These are phyloP conservation scores for Nymphalis io DNA, from an alignment of 1,140 invertebrate species.

Conservation along the genomic window DNA sequence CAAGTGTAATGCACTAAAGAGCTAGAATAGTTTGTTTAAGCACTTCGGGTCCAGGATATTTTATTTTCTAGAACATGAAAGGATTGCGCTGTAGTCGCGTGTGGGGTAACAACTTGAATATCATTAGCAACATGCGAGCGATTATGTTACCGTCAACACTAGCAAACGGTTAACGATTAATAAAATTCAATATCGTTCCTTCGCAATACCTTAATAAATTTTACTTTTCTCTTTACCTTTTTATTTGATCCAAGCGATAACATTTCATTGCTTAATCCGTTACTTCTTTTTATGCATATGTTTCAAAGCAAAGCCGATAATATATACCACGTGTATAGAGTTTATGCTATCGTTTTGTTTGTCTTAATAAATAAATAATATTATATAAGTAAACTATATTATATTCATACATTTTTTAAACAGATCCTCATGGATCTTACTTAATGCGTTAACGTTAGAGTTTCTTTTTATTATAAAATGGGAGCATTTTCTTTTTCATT, in stretches of 20 bases:
- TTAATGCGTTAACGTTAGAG: no score
- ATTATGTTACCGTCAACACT: constrained; percentile 21
- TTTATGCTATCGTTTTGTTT: no score
- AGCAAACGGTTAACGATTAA: constrained; percentile 4
- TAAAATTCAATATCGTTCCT: background rate
- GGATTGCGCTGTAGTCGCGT: constrained; percentile 11
- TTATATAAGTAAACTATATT: no score
- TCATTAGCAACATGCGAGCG: constrained; percentile 20
- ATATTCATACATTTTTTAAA: no score
- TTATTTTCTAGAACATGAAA: constrained; percentile 4
- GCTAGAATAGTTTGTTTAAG: background rate
- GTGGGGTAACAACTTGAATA: constrained; percentile 12
- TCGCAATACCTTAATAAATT: background rate
- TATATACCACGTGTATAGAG: no score
- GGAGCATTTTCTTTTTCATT: no score
- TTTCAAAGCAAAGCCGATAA: no score
- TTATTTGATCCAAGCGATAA: background rate
- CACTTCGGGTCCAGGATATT: constrained; percentile 10
- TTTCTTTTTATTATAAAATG: no score
- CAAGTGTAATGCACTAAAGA: background rate
- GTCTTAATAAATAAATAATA: no score
- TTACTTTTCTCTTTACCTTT: background rate
- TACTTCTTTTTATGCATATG: no score
- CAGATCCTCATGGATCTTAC: no score
- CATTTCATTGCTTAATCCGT: no score